Evolutionary conservation across 2,113 vertebrate species (phyloP), one percentile per base, ranked within the genome.

Genomic region (Arenaria interpres): DNA sequence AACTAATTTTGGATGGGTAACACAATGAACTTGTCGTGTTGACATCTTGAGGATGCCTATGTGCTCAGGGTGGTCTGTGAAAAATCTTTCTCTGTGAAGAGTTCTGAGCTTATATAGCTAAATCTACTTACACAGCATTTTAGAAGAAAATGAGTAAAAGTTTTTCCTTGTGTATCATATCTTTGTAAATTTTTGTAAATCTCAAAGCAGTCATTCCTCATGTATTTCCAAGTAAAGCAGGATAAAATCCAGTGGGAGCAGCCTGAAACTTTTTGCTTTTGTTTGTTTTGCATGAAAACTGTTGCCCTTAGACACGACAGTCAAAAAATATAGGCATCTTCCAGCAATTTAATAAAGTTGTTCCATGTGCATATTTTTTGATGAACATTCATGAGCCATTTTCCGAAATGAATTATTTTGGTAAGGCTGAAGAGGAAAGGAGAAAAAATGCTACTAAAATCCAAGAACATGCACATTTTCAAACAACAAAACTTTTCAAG

Each of bases 401-500:
- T 97, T 57, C 68, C 64, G 92, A 93, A 95, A 76, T 51, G 7
- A 93, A 87, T 91, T 92, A 82, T 92, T 95, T 66, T 81, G 21
- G 19, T 81, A 90, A 69, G 83, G 80, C 30, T 77, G 39, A 81
- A 89, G 18, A 53, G 33, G 28, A 91, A 45, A 68, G 14, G 16
- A 54, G 5, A 62, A 89, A 84, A 82, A 81, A 37, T 27, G 30
- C 6, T 45, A 60, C 12, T n/a, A 22, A 88, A 92, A 80, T 30
- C 32, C 89, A 73, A 62, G 12, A 92, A 72, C 15, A 69, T 27
- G 23, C 9, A 76, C 43, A 30, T 64, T 86, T 85, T 33, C 19
- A 57, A 79, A 72, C 8, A 50, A 21, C 73, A 85, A 69, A 30
- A 2, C 5, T 79, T 87, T 90, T 81, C 15, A 73, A 72, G 12